These are phyloP conservation scores for Cerceris rybyensis DNA, from an alignment of 2,888 invertebrate genomes.

Conservation along the genomic window DNA sequence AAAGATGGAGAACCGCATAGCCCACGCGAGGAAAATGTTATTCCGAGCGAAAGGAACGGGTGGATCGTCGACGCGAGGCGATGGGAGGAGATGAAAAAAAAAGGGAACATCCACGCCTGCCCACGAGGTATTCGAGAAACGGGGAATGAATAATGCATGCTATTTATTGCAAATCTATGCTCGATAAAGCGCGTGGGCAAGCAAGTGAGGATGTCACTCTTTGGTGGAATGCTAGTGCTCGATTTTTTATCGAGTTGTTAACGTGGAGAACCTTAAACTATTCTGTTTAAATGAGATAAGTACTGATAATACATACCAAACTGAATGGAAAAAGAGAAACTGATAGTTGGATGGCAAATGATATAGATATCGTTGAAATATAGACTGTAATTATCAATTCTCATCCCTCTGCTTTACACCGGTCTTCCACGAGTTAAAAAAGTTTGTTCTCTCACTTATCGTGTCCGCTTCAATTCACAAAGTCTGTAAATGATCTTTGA, in stretches of 20 bases:
- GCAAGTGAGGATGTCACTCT: constrained; percentile 10
- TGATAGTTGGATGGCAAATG: too few species aligned
- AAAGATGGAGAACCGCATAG: background rate
- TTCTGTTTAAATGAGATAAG: too few species aligned
- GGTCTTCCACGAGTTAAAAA: too few species aligned
- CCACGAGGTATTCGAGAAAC: background rate
- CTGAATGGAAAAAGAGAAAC: too few species aligned
- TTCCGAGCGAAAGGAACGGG: background rate
- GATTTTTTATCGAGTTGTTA: background rate
- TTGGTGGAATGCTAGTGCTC: background rate
- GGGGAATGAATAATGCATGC: constrained; percentile 20
- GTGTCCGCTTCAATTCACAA: too few species aligned
- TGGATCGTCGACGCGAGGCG: background rate
- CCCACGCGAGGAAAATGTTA: background rate
- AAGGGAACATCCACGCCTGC: background rate
- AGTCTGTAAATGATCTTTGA: too few species aligned
- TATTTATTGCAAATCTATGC: background rate
- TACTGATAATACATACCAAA: too few species aligned
- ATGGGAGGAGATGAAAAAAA: background rate
- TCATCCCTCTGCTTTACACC: too few species aligned
- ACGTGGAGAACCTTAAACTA: too few species aligned
- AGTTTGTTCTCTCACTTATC: too few species aligned
- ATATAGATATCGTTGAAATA: too few species aligned
- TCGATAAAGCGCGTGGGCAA: constrained; percentile 13
- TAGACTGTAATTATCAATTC: too few species aligned